Base-by-base conservation (phyloP, 2,113 vertebrate species). In the Amphiprion percula region DNA sequence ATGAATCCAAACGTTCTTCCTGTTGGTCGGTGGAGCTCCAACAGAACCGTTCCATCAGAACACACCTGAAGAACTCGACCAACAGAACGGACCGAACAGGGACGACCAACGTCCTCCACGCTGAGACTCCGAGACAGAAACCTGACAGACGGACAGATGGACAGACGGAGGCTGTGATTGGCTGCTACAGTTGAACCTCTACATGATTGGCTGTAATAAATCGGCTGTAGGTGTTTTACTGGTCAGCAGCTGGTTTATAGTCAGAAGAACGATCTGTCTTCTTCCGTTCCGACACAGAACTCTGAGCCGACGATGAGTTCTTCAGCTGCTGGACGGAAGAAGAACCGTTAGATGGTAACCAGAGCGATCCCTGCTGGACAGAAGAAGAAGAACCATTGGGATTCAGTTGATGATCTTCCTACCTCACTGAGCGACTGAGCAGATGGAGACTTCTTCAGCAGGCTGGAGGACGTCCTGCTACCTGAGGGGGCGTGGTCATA, bases 401-500 rank as follows among this genome's bases (percentile, higher is more conserved):
- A 17, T 10, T 1, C 15, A 23, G 17, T 12, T n/a, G 39, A 23
- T 24, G 15, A 71, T 54, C 1, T 17, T 90, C 95, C 95, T 82
- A 97, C 97, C 96, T 90, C 91, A 11, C 10, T 90, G 55, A 97
- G 90, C 0, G 93, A 94, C 71, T 97, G 97, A 63, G 96, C 75
- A 0, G 96, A 97, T 0, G 95, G 95, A 0, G 94, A 91, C 74
- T 95, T 97, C 91, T 90, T 96, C 81, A 95, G 65, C 17, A 39
- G 28, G 0, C 66, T 14, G 50, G 68, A 39, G 64, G 11, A 62
- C 26, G 39, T 84, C 46, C 55, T 50, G 53, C 17, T 44, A 33
- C n/a, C 30, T 1, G n/a, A 10, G 14, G 50, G 49, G 21, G 67
- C 14, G 0, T 46, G 23, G 17, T 61, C 62, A 14, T 4, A 0